phyloP scores from a whole-genome alignment of 2,113 vertebrate species.

The Cyrtonyx montezumae region DNA sequence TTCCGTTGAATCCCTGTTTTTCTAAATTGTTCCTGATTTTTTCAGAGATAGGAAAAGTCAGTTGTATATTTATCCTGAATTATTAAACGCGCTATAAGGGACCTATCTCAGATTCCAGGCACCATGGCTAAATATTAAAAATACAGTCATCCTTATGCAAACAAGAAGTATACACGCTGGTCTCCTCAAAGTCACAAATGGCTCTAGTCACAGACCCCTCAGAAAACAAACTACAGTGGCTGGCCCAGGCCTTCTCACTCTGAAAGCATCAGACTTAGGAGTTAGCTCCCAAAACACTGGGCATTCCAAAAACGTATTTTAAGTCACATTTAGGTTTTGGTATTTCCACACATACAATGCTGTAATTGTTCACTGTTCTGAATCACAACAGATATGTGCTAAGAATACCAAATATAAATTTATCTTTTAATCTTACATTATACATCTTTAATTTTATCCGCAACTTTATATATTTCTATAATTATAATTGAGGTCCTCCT shows the following conservation, averaged over 20 bases:
- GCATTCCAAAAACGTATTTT: not conserved
- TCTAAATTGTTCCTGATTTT: slow-evolving; percentile 22
- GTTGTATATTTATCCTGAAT: slow-evolving; percentile 48
- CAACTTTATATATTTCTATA: not conserved
- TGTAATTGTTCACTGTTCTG: not conserved
- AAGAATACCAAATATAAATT: not conserved
- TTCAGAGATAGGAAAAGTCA: slow-evolving; percentile 17
- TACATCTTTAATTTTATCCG: slow-evolving; percentile 4
- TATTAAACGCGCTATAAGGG: slow-evolving; percentile 18
- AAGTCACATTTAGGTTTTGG: not conserved
- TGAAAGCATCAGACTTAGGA: not conserved
- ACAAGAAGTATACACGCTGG: not conserved
- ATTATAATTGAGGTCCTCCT: not conserved
- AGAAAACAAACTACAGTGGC: not conserved
- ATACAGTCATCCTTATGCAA: slow-evolving; percentile 33
- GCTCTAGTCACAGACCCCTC: not conserved
- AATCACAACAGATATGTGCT: not conserved
- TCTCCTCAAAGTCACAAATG: not conserved
- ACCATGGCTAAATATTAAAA: slow-evolving; percentile 38
- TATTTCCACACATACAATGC: not conserved
- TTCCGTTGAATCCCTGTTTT: slow-evolving; percentile 8
- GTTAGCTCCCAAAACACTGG: not conserved
- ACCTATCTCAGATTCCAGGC: slow-evolving; percentile 19
- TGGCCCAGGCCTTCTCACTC: not conserved
- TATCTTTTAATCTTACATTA: not conserved